Percentiles rank a stretch among this genome's conserved stretches.
phyloP scores from a whole-genome alignment of 1,140 invertebrate genomes.

The Drosophila ohnishii region DNA sequence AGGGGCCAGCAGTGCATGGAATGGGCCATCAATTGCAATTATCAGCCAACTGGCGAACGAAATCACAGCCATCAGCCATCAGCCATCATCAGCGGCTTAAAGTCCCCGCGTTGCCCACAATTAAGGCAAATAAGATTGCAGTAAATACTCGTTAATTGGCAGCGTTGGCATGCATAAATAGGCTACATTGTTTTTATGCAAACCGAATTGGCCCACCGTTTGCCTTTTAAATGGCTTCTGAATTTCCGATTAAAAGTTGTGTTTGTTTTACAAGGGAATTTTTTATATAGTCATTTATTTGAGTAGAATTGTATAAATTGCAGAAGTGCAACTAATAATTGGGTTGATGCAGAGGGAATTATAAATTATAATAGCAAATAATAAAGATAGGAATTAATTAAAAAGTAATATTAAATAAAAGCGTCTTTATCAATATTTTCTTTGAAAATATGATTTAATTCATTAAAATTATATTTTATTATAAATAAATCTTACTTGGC shows the following conservation, averaged over 20 bases:
- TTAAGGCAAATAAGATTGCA: slow-evolving; percentile 45
- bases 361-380: no score
- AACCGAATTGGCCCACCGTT: background rate
- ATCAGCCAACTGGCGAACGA: slow-evolving; percentile 34
- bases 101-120: slow-evolving; percentile 51
- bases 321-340: no score
- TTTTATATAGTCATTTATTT: background rate
- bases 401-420: no score
- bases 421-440: no score
- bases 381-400: no score
- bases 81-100: slow-evolving; percentile 17
- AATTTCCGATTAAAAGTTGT: background rate
- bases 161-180: slow-evolving; percentile 33
- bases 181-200: slow-evolving; percentile 16
- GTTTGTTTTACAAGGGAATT: background rate
- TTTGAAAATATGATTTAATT: no score
- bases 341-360: no score
- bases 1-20: slow-evolving; percentile 8
- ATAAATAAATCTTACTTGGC: no score
- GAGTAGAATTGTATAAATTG: background rate
- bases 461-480: no score
- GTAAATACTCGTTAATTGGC: slow-evolving; percentile 39
- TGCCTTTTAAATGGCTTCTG: background rate
- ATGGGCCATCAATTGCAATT: slow-evolving; percentile 52
- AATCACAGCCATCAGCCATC: slow-evolving; percentile 22